Conservation (phyloP, 2,797 vertebrate genomes). For the Trachurus trachurus region DNA sequence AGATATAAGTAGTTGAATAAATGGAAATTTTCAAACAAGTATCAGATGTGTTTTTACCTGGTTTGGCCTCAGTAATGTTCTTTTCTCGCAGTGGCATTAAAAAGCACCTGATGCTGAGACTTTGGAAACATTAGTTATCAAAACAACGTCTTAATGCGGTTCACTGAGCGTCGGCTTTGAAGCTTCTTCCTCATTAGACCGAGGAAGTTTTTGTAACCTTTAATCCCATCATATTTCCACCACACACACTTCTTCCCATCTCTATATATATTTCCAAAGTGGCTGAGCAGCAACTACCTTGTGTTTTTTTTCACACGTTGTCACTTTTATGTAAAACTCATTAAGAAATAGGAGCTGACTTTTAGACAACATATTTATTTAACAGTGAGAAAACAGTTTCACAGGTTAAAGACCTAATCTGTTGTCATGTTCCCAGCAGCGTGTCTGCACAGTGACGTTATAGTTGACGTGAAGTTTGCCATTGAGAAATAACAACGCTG, state of each 20-base stretch:
- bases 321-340: not conserved
- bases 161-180: not conserved
- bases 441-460: constrained; percentile 5
- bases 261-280: too few relatives aligned
- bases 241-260: too few relatives aligned
- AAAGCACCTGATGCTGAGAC: not conserved
- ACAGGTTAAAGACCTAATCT: constrained; percentile 13
- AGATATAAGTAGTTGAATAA: constrained; percentile 56
- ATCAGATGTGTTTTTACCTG: constrained; percentile 54
- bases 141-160: not conserved
- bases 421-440: not conserved
- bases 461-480: not conserved
- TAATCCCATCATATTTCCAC: too few relatives aligned
- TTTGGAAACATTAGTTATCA: too few relatives aligned
- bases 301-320: not conserved
- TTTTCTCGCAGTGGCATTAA: not conserved
- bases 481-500: not conserved
- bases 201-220: not conserved
- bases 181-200: not conserved
- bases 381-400: constrained; percentile 40
- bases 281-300: not conserved
- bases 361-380: constrained; percentile 49
- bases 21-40: constrained; percentile 55
- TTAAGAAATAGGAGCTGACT: not conserved
- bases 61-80: constrained; percentile 29